Percentiles rank a stretch among this genome's conserved stretches.
phyloP scores from a whole-genome alignment of 2,888 invertebrate genomes.

The Lagria hirta region DNA sequence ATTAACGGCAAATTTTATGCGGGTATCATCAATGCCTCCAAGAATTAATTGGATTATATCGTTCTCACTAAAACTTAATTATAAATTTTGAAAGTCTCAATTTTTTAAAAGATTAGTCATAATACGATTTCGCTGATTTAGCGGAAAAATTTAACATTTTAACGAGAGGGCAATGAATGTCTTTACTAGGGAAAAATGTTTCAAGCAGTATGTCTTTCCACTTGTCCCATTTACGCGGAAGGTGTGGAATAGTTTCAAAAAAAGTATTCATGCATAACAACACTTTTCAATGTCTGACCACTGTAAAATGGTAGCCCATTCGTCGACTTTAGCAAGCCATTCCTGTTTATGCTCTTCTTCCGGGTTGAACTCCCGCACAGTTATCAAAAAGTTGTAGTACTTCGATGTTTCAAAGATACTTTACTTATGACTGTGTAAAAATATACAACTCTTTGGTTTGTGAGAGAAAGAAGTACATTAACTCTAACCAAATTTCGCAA shows the following conservation, averaged over 20 bases:
- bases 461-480: too few species aligned
- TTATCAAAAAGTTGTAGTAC: too few species aligned
- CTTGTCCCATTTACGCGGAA: background rate
- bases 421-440: too few species aligned
- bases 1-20: background rate
- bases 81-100: background rate
- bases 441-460: too few species aligned
- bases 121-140: background rate
- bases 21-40: background rate
- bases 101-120: background rate
- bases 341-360: too few species aligned
- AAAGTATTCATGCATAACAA: background rate
- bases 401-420: too few species aligned
- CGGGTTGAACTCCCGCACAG: too few species aligned
- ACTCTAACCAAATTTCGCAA: too few species aligned
- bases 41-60: background rate
- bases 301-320: background rate
- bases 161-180: background rate
- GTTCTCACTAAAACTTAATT: background rate
- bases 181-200: background rate
- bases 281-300: background rate
- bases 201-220: background rate
- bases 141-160: background rate
- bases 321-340: background rate
- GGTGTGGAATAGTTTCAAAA: background rate